Percentiles rank a stretch among this genome's conserved stretches.
Conservation (phyloP, 2,113 vertebrate species). For the Sterrhoptilus dennistouni region DNA sequence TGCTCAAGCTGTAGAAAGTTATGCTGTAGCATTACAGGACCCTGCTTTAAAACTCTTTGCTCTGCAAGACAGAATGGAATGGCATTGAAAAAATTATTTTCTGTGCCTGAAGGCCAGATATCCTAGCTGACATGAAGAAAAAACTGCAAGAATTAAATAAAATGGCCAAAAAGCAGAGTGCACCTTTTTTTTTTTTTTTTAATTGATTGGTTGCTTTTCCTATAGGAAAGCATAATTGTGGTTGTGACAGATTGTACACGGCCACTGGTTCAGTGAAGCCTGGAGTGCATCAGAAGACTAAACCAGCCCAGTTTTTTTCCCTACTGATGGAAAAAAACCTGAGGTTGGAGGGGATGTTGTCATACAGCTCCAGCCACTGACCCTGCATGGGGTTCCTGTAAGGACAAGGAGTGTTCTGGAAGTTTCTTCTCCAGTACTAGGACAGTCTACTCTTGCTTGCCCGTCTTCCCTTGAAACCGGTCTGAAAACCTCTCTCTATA, state of each 20-base stretch:
- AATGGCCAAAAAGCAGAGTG: background rate
- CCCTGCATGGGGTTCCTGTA: fast-evolving
- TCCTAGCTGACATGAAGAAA: background rate
- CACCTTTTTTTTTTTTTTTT: too few relatives aligned
- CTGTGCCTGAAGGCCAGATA: background rate
- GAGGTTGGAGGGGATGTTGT: background rate
- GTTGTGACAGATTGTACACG: background rate
- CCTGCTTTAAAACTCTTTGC: background rate
- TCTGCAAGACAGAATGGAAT: background rate
- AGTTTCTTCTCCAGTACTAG: background rate
- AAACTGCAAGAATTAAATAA: background rate
- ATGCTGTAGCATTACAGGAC: background rate
- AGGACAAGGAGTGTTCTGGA: background rate
- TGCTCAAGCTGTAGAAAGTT: background rate
- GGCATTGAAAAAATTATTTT: background rate
- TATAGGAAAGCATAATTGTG: fast-evolving
- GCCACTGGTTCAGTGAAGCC: background rate
- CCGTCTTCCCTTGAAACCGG: background rate
- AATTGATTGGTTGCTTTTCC: background rate
- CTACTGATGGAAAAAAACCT: background rate
- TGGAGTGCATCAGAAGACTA: background rate
- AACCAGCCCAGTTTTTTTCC: background rate
- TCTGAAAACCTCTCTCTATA: background rate
- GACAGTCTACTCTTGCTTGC: background rate
- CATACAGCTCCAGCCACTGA: background rate